Base-by-base conservation (phyloP, 2,113 vertebrate species). In the Entomyzon cyanotis region DNA sequence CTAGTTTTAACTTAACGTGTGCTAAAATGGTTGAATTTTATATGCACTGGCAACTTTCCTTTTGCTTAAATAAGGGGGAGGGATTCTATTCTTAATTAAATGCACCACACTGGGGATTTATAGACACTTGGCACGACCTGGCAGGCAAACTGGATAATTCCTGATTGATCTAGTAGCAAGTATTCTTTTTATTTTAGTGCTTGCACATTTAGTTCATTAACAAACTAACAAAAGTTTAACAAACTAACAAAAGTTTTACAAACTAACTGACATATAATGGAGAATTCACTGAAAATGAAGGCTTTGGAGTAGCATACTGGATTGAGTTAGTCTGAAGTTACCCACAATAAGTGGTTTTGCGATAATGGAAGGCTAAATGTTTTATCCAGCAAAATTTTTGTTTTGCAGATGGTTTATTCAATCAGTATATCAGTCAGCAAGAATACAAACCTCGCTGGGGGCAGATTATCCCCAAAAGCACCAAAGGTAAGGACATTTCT, bases 381-480 rank as follows among this genome's bases (percentile, higher is more conserved):
- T 64, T 93, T 64, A 80, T 49, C 33, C 15, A 67, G 27, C 50
- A 46, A 87, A 67, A 46, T 74, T 85, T 96, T 79, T 85, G 50
- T 92, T 81, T 96, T 97, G 64, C 97, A 99, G 99, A 99, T 96
- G 99, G 99, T 63, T 98, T 99, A 79, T 99, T 99, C 98, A 99
- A 99, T 97, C 99, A 99, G 95, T 99, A 99, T 84, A 99, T 99
- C 98, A 99, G 99, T 97, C 99, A 99, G 85, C 99, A 99, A 96
- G 99, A 99, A 96, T 99, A 99, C 96, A 99, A 99, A 93, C 99
- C 99, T 69, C 98, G 99, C 77, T 99, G 99, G 99, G 99, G 98
- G 94, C 99, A 99, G 94, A 99, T 99, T 93, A 99, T 99, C 94
- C 99, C 99, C 10, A 99, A 99, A 97, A 99, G 99, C 92, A 99